A percentile compares a stretch with the other conserved stretches of the same genome.
phyloP scores from a whole-genome alignment of 2,888 invertebrate genomes.

The Cosmia trapezina region DNA sequence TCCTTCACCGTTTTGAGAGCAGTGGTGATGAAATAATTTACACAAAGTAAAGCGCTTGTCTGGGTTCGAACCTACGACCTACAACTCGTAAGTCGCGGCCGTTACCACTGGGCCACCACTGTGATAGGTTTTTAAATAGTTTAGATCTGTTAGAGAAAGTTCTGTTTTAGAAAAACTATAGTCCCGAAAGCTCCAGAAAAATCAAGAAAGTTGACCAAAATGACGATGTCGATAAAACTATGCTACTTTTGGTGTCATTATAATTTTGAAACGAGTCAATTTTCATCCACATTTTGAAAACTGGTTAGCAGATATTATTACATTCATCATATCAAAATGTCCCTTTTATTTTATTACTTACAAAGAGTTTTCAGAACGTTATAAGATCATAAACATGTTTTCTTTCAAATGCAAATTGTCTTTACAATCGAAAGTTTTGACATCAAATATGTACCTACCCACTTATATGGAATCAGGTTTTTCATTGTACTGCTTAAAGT shows the following conservation, averaged over 20 bases:
- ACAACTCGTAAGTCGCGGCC: too few relatives aligned
- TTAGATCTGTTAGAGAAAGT: too few relatives aligned
- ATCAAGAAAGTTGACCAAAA: background rate
- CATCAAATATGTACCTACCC: conserved; percentile 6
- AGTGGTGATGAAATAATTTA: too few relatives aligned
- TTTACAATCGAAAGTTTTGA: conserved; percentile 34
- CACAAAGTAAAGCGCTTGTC: too few relatives aligned
- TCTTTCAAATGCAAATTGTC: conserved; percentile 43
- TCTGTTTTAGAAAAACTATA: too few relatives aligned
- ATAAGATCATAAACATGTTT: conserved; percentile 27
- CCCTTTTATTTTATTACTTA: background rate
- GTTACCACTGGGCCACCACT: too few relatives aligned
- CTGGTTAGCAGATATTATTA: background rate
- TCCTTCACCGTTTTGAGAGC: too few relatives aligned
- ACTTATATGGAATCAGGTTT: conserved; percentile 19
- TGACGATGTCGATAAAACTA: background rate
- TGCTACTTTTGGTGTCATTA: background rate
- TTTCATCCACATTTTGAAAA: background rate
- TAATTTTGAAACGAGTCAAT: background rate
- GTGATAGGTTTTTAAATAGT: too few relatives aligned
- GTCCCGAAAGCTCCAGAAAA: background rate
- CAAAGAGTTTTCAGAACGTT: conserved; percentile 13
- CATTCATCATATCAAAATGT: background rate
- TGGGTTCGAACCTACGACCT: too few relatives aligned
- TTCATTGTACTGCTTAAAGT: conserved; percentile 30